phyloP scores from a whole-genome alignment of 2,113 vertebrate genomes.

The Psammodynastes pulverulentus region DNA sequence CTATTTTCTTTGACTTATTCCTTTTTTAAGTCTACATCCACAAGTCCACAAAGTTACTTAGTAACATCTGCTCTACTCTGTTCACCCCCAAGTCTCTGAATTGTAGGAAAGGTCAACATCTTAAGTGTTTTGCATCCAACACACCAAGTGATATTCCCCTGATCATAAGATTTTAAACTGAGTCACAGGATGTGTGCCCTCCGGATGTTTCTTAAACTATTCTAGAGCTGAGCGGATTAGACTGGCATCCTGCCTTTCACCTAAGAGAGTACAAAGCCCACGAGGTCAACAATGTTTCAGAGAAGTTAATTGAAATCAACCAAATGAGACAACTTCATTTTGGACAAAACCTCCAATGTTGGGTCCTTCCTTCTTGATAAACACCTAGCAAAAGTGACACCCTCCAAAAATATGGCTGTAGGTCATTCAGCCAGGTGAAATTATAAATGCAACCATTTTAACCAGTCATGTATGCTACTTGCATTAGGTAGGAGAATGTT shows the following conservation, averaged over 20 bases:
- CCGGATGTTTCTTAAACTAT: constrained; percentile 53
- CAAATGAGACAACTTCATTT: constrained; percentile 58
- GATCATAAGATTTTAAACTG: constrained; percentile 63
- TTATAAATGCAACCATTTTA: not conserved
- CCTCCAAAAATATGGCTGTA: not conserved
- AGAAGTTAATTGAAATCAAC: constrained; percentile 64
- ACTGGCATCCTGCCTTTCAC: constrained; percentile 55
- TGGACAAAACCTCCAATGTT: constrained; percentile 28
- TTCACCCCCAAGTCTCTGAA: constrained; percentile 37
- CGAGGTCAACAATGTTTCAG: constrained; percentile 61
- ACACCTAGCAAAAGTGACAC: not conserved
- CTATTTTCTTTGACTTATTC: constrained; percentile 1
- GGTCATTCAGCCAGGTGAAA: not conserved
- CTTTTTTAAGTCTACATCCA: not conserved
- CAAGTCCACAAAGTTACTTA: not conserved
- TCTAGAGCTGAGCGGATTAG: constrained; percentile 65
- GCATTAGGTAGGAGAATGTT: not conserved
- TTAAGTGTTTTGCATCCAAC: constrained; percentile 48
- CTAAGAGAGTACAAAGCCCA: constrained; percentile 50
- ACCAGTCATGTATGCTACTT: not conserved
- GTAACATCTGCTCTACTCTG: not conserved
- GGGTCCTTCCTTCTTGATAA: constrained; percentile 27
- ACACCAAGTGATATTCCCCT: constrained; percentile 60
- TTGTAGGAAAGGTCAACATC: constrained; percentile 55
- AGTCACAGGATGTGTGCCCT: constrained; percentile 67